These are phyloP conservation scores for Sarcophaga subvicina DNA, from an alignment of 2,888 invertebrate species.

Conservation along the genomic window DNA sequence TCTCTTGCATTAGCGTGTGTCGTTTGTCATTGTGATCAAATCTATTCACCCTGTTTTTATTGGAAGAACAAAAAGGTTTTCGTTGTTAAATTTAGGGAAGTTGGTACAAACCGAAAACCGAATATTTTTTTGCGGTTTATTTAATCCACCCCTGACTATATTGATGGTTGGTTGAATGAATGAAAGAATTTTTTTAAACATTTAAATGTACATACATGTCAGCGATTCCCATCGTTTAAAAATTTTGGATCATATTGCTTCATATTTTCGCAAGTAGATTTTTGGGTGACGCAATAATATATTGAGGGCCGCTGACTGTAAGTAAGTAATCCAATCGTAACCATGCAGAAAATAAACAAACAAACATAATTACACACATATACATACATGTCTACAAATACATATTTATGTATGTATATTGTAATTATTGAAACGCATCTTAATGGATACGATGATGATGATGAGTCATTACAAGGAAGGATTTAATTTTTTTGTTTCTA, in stretches of 20 bases:
- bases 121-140: constrained; percentile 34
- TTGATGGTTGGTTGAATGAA: constrained; percentile 29
- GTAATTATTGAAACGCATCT: constrained; percentile 40
- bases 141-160: constrained; percentile 37
- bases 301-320: constrained; percentile 29
- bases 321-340: background rate
- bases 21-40: constrained; percentile 21
- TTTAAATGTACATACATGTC: constrained; percentile 4
- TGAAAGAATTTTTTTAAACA: constrained; percentile 3
- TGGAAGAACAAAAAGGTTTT: constrained; percentile 23
- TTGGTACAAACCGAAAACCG: constrained; percentile 25
- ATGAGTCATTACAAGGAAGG: constrained; percentile 65
- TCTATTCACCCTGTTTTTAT: constrained; percentile 19
- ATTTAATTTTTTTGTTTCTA: constrained; percentile 48
- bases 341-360: background rate
- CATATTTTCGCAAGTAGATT: background rate
- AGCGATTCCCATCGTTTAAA: constrained; percentile 13
- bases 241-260: background rate
- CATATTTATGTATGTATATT: background rate
- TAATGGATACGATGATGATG: constrained; percentile 43
- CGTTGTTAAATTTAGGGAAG: constrained; percentile 48
- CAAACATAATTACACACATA: background rate
- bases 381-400: constrained; percentile 6
- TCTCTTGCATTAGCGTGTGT: constrained; percentile 16
- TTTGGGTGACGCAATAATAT: background rate